A percentile compares a stretch with the other conserved stretches of the same genome.
Conservation (phyloP, 1,140 invertebrate species). For the Tribolium madens region DNA sequence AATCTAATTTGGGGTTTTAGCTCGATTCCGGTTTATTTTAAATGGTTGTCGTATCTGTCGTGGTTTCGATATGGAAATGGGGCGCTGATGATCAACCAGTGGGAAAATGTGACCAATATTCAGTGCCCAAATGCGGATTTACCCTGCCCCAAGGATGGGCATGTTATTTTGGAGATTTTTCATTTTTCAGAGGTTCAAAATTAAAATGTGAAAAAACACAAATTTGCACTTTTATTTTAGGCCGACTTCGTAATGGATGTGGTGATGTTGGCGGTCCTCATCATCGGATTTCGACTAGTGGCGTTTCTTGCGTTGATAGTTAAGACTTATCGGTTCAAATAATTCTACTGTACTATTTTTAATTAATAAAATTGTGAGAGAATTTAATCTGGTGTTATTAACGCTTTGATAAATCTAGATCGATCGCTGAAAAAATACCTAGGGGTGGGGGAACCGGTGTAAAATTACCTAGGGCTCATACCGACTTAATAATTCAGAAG, state of each 20-base stretch:
- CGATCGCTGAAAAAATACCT: conserved; percentile 2
- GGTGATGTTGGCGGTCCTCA: conserved; percentile 75
- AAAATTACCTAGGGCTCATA: conserved; percentile 20
- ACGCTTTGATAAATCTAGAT: conserved; percentile 35
- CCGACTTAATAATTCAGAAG: background rate
- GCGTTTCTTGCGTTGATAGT: conserved; percentile 81
- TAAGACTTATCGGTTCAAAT: conserved; percentile 66
- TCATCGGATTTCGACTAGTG: conserved; percentile 80
- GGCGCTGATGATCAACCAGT: conserved; percentile 94
- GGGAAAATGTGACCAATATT: conserved; percentile 76
- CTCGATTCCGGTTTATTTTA: conserved; percentile 88
- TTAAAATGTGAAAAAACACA: background rate
- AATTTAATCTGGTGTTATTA: background rate
- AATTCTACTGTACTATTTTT: background rate
- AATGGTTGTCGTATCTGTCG: conserved; percentile 92
- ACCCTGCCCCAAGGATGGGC: conserved; percentile 81
- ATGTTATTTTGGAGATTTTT: conserved; percentile 81
- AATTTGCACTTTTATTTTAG: conserved; percentile 47
- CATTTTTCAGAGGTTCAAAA: conserved; percentile 79
- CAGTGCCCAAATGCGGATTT: conserved; percentile 70
- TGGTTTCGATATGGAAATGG: conserved; percentile 97
- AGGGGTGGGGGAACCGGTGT: background rate
- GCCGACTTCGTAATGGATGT: conserved; percentile 75
- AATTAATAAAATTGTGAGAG: background rate
- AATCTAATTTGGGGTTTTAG: conserved; percentile 66